These are phyloP conservation scores for Cephalopterus ornatus DNA, from an alignment of 2,113 vertebrate species.

Conservation along the genomic window DNA sequence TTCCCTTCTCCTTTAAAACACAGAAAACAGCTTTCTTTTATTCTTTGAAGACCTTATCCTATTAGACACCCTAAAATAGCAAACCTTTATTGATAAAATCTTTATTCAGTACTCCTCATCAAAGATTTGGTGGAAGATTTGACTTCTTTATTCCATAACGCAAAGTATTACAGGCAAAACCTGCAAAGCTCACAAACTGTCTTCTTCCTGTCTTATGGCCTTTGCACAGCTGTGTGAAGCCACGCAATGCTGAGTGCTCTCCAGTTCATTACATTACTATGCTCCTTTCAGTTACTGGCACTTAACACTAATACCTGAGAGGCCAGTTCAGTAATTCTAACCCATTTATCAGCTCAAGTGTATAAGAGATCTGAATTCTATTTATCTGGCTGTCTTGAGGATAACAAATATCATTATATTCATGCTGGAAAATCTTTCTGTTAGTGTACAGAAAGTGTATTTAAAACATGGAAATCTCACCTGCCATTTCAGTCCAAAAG, in stretches of 20 bases:
- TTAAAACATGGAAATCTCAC: not conserved
- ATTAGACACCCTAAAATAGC: not conserved
- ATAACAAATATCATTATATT: not conserved
- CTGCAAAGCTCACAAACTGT: not conserved
- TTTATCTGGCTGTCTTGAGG: not conserved
- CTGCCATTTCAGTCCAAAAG: not conserved
- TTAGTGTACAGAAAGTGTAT: rapidly evolving
- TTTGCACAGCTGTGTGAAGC: not conserved
- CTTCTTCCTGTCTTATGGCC: not conserved
- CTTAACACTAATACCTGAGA: not conserved
- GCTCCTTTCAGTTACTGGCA: not conserved
- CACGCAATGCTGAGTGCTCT: not conserved
- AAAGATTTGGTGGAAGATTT: not conserved
- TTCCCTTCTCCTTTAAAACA: not conserved
- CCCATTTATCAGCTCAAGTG: not conserved
- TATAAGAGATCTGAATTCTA: not conserved
- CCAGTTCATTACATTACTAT: not conserved
- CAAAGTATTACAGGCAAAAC: not conserved
- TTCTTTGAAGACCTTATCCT: not conserved
- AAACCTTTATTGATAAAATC: not conserved
- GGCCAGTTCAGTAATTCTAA: not conserved
- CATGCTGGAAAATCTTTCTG: not conserved
- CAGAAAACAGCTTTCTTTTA: not conserved
- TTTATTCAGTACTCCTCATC: not conserved
- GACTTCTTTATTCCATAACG: not conserved